Conservation (phyloP, 2,888 invertebrate species). For the Mesoligia furuncula region DNA sequence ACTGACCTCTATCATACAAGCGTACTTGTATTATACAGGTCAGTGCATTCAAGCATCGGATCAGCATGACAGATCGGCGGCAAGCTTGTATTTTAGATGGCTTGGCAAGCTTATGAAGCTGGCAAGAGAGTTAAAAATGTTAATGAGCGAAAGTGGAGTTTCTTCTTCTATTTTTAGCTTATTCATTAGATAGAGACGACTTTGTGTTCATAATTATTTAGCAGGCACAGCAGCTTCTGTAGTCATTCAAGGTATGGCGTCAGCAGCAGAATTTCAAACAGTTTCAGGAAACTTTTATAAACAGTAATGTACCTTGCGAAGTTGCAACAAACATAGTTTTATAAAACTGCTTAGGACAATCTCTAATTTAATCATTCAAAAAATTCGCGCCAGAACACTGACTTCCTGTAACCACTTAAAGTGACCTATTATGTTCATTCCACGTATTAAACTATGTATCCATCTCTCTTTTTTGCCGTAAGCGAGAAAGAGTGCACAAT, state of each 20-base stretch:
- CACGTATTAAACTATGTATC: neutral
- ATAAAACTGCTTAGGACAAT: neutral
- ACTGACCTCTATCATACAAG: no score
- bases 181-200: neutral
- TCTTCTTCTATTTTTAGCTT: neutral
- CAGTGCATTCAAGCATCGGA: neutral
- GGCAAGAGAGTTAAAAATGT: neutral
- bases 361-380: slow-evolving; percentile 51
- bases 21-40: no score
- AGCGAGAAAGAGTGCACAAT: slow-evolving; percentile 51
- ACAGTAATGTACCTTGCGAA: neutral
- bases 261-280: neutral
- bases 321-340: neutral
- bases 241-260: neutral
- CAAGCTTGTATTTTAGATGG: neutral
- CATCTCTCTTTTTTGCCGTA: slow-evolving; percentile 18
- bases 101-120: neutral
- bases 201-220: slow-evolving; percentile 1
- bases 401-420: slow-evolving; percentile 65
- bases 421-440: slow-evolving; percentile 18
- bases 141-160: neutral
- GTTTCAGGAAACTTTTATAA: neutral
- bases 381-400: slow-evolving; percentile 55
- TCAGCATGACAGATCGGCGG: no score
- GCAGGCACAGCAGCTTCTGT: neutral